Evolutionary conservation across 2,888 invertebrate species (phyloP).

Genomic region (Rhamnusium bicolor): DNA sequence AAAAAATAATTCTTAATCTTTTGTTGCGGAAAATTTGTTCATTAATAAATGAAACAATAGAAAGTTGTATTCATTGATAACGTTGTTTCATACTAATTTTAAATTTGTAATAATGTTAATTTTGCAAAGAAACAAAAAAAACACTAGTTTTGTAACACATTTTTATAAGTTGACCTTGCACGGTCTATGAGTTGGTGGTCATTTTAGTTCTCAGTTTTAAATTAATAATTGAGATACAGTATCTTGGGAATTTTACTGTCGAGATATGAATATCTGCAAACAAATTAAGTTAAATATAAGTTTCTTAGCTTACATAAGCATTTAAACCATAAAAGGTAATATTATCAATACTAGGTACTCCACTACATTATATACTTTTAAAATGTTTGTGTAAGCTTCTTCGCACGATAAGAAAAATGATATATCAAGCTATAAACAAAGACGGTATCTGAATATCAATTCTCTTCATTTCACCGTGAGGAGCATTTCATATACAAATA

Average conservation of each 20-base stretch:
- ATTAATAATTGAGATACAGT: background rate
- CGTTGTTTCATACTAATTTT: background rate
- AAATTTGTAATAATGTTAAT: background rate
- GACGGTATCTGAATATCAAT: background rate
- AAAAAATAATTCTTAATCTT: no score
- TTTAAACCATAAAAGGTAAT: no score
- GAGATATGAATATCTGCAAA: slow-evolving; percentile 3
- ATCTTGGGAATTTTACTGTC: slow-evolving; percentile 2
- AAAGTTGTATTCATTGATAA: background rate
- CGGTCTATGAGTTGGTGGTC: background rate
- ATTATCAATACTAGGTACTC: no score
- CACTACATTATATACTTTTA: background rate
- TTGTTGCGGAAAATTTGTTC: no score
- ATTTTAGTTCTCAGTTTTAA: background rate
- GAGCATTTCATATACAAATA: background rate
- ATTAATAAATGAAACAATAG: background rate
- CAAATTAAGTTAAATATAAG: background rate
- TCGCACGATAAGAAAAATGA: background rate
- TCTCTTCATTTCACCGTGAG: background rate
- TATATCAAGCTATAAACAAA: background rate
- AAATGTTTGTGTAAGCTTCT: background rate
- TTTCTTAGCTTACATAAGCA: slow-evolving; percentile 3
- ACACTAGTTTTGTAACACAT: background rate
- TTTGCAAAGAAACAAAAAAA: background rate
- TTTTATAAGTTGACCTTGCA: slow-evolving; percentile 5